phyloP scores from a whole-genome alignment of 2,797 vertebrate genomes.

The Xenopus petersii region DNA sequence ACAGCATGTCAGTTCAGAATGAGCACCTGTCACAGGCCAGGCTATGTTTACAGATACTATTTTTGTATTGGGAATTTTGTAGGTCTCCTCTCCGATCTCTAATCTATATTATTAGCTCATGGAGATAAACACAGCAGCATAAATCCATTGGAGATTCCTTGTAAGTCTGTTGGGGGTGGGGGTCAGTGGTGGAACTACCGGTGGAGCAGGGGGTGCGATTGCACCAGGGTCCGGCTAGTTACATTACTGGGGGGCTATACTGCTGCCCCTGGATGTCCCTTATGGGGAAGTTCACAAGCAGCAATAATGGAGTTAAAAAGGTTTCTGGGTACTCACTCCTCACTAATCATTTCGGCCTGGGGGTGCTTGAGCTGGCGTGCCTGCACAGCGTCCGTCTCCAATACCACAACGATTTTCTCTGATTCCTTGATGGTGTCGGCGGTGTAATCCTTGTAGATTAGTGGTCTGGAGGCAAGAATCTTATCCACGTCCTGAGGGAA shows the following conservation, averaged over 20 bases:
- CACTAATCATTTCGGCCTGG: constrained; percentile 92
- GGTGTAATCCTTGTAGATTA: constrained; percentile 75
- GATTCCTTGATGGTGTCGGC: constrained; percentile 79
- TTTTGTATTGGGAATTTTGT: background rate
- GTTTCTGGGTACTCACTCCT: constrained; percentile 77
- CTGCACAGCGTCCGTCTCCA: constrained; percentile 76
- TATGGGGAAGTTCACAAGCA: background rate
- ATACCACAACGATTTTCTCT: constrained; percentile 74
- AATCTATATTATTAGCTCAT: background rate
- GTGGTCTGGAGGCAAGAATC: constrained; percentile 80
- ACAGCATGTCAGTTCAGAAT: no score
- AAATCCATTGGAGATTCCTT: background rate
- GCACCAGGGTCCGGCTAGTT: no score
- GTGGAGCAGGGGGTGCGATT: no score
- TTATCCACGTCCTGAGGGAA: constrained; percentile 79
- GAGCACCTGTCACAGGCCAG: constrained; percentile 31
- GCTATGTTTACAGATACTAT: background rate
- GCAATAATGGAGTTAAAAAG: background rate
- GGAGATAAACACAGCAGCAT: background rate
- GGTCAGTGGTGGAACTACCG: no score
- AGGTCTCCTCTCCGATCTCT: background rate
- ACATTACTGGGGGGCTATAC: background rate
- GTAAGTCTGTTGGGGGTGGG: background rate
- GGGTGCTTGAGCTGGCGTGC: constrained; percentile 84
- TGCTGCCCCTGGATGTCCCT: background rate